These are phyloP conservation scores for Sphenodon punctatus DNA, from an alignment of 2,797 vertebrate genomes.

Conservation along the genomic window DNA sequence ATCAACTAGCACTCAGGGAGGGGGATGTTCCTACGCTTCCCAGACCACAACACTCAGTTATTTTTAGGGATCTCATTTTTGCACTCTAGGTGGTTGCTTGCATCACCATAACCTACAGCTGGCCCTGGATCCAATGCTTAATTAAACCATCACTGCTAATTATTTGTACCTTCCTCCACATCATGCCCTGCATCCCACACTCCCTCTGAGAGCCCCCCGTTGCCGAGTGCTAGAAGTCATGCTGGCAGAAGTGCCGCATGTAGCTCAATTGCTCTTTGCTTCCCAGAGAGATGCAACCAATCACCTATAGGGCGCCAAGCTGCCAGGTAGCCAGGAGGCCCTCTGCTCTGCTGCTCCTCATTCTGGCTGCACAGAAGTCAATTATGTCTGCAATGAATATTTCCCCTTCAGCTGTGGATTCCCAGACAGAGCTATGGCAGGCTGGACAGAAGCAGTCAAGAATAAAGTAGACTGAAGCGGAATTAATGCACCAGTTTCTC, in stretches of 20 bases:
- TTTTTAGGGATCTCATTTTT: too few species aligned
- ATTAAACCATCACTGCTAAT: neutral
- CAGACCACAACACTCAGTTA: too few species aligned
- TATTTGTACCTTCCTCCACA: neutral
- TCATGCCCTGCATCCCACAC: neutral
- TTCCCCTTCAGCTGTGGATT: conserved; percentile 2
- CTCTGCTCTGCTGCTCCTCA: neutral
- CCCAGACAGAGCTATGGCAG: neutral
- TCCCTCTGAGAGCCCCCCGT: fast-evolving
- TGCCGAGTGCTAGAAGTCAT: neutral
- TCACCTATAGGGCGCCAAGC: neutral
- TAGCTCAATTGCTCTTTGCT: conserved; percentile 8
- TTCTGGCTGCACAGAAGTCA: neutral
- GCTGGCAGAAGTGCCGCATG: neutral
- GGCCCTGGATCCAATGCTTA: neutral
- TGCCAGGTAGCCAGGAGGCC: neutral
- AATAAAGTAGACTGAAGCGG: neutral
- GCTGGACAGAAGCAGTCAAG: neutral
- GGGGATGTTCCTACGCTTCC: too few species aligned
- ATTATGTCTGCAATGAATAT: conserved; percentile 6
- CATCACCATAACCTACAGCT: too few species aligned
- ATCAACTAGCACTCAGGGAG: too few species aligned
- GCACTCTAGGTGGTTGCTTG: too few species aligned
- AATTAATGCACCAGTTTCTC: neutral
- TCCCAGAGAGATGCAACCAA: neutral